phyloP scores from a whole-genome alignment of 2,113 vertebrate species.

The Chunga burmeisteri region DNA sequence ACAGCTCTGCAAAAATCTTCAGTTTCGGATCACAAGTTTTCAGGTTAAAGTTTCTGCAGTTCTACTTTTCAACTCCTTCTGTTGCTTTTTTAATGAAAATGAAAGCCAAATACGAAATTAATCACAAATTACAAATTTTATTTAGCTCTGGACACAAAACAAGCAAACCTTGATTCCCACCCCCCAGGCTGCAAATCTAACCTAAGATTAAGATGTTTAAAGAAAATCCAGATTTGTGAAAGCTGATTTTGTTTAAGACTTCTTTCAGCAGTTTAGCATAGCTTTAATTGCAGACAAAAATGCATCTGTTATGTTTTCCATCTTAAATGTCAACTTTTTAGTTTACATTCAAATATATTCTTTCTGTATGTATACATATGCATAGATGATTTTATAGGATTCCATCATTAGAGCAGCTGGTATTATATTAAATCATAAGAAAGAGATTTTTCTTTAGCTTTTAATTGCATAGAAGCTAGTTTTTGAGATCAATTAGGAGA shows the following conservation, averaged over 20 bases:
- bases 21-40: background rate
- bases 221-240: background rate
- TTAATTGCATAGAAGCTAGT: background rate
- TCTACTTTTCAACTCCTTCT: background rate
- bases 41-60: background rate
- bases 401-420: background rate
- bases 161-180: background rate
- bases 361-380: background rate
- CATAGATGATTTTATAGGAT: background rate
- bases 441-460: background rate
- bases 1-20: background rate
- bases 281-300: background rate
- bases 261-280: background rate
- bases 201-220: background rate
- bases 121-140: background rate
- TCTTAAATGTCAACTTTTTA: background rate
- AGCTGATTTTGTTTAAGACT: background rate
- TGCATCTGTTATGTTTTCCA: background rate
- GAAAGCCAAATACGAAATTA: background rate
- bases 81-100: background rate
- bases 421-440: background rate
- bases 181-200: background rate
- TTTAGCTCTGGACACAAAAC: background rate
- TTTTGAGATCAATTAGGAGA: background rate
- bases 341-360: background rate